Percentiles rank a stretch among this genome's conserved stretches.
Evolutionary conservation across 2,797 vertebrate species (phyloP).

Genomic region (Anolis apletophallus): DNA sequence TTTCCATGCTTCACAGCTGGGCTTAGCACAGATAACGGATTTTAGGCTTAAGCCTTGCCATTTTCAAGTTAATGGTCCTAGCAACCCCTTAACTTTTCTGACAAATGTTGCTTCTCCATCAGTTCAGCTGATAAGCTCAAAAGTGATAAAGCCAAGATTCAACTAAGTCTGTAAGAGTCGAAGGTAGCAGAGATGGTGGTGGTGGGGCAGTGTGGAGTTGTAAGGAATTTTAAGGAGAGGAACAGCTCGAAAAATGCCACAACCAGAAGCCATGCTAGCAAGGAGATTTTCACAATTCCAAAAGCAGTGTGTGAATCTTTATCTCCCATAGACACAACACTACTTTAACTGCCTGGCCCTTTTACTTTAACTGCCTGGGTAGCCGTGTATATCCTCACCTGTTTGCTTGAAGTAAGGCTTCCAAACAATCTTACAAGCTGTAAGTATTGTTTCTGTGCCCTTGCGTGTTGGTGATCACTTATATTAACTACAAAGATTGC

Average conservation of each 20-base stretch:
- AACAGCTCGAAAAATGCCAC: not conserved
- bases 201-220: not conserved
- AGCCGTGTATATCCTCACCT: too few relatives aligned
- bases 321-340: too few relatives aligned
- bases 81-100: slow-evolving; percentile 42
- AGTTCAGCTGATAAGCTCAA: not conserved
- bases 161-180: slow-evolving; percentile 27
- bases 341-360: too few relatives aligned
- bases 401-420: not conserved
- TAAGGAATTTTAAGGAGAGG: not conserved
- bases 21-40: not conserved
- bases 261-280: not conserved
- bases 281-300: not conserved
- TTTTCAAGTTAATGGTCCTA: slow-evolving; percentile 53
- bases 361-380: not conserved
- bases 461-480: not conserved
- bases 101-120: slow-evolving; percentile 23
- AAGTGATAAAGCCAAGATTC: not conserved
- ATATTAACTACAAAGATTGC: not conserved
- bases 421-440: not conserved
- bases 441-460: not conserved
- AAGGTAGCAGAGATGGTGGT: too few relatives aligned
- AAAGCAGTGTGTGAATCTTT: not conserved
- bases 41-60: not conserved
- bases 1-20: not conserved